Evolutionary conservation across 1,140 invertebrate species (phyloP).

Genomic region (Calephelis virginiensis): DNA sequence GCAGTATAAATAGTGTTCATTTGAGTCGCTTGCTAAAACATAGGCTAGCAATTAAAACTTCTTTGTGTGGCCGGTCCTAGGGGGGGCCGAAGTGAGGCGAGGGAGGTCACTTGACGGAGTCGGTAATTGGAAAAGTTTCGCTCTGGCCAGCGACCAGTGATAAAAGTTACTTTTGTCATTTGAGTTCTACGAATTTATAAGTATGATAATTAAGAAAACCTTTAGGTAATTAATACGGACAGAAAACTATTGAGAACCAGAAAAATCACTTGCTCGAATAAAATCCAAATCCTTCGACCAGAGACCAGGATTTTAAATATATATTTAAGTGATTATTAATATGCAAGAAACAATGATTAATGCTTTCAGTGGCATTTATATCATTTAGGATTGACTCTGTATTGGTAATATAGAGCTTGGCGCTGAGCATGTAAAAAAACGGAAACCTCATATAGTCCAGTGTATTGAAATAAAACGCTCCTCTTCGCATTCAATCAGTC

Average conservation of each 20-base stretch:
- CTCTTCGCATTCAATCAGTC: too few relatives aligned
- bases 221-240: constrained; percentile 25
- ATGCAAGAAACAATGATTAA: too few relatives aligned
- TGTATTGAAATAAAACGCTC: too few relatives aligned
- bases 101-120: constrained; percentile 55
- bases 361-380: too few relatives aligned
- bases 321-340: too few relatives aligned
- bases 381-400: too few relatives aligned
- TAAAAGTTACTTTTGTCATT: constrained; percentile 61
- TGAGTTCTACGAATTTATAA: constrained; percentile 20
- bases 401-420: too few relatives aligned
- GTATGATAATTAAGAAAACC: constrained; percentile 1
- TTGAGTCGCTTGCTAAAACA: constrained; percentile 54
- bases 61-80: constrained; percentile 51
- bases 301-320: too few relatives aligned
- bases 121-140: constrained; percentile 71
- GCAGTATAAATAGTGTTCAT: constrained; percentile 59
- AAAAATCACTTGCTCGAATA: too few relatives aligned
- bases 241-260: constrained; percentile 21
- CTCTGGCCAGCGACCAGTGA: constrained; percentile 47
- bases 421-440: too few relatives aligned
- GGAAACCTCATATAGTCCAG: too few relatives aligned
- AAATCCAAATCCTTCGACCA: too few relatives aligned
- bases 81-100: constrained; percentile 23
- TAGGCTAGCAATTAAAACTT: constrained; percentile 73